Base-by-base conservation (phyloP, 2,888 invertebrate genomes). In the Metallyticus violacea region DNA sequence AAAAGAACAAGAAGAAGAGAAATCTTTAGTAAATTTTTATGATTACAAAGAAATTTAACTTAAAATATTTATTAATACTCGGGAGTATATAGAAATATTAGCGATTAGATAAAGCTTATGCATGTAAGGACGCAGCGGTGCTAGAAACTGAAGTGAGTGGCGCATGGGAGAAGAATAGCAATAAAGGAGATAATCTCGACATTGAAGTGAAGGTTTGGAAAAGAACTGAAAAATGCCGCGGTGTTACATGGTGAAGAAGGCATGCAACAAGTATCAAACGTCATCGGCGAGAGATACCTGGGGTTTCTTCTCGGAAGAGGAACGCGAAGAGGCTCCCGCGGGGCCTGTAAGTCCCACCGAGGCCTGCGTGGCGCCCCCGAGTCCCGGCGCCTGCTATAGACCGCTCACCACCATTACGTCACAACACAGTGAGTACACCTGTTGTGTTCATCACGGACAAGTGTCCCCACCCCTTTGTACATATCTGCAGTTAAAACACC, bases 311-410 rank as follows among this genome's bases (percentile, higher is more conserved):
- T 29, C 87, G 26, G 91, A 90, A 87, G 89, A 92, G 27, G 87
- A 29, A 92, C 89, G 92, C 93, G 87, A 93, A 62, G 91, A 91
- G 86, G 89, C 91, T 82, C 91, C 92, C 85, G 91, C 92, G 30
- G 91, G 92, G 83, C 87, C 87, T 86, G 86, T 86, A 90, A 94
- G 94, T 90, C 94, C 94, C 87, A 93, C 93, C 27, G 94, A 94
- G 90, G 94, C 93, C 87, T 93, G 93, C 90, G 93, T 94, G 88
- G 94, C 94, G 79, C 94, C 94, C 30, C 93, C 94, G 91, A 94
- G 93, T 89, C 93, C 94, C 3, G 91, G 92, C 77, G 91, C 87
- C 83, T 91, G 91, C 76, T 91, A 90, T 89, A 89, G 89, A 22
- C 89, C 89, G 30, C 87, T 88, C 26, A 81, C 85, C 62, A 83